phyloP scores from a whole-genome alignment of 2,797 vertebrate genomes.

The Gymnoscopelus microlampas region DNA sequence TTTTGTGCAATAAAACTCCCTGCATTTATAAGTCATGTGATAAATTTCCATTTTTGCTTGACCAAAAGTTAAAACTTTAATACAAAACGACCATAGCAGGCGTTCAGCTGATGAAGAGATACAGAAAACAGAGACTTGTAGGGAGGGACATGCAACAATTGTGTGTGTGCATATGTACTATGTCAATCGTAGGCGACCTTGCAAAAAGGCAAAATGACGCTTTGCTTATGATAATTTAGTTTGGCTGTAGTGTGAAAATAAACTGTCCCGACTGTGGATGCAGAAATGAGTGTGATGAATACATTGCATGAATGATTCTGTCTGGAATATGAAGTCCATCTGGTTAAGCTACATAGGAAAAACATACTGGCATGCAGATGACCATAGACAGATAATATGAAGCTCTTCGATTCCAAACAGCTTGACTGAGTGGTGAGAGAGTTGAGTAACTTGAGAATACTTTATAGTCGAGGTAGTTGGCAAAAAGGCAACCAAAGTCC shows the following conservation, averaged over 20 bases:
- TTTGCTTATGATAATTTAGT: constrained; percentile 72
- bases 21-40: constrained; percentile 83
- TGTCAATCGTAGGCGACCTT: constrained; percentile 45
- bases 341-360: constrained; percentile 40
- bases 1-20: constrained; percentile 91
- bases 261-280: constrained; percentile 71
- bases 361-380: constrained; percentile 48
- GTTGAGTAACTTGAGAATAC: constrained; percentile 80
- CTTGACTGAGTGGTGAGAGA: constrained; percentile 68
- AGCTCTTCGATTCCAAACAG: constrained; percentile 53
- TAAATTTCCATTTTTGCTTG: constrained; percentile 71
- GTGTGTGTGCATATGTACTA: constrained; percentile 25
- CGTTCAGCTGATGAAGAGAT: constrained; percentile 54
- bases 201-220: constrained; percentile 54
- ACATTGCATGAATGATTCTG: constrained; percentile 29
- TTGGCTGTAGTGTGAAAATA: constrained; percentile 77
- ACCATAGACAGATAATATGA: constrained; percentile 47
- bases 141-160: constrained; percentile 50
- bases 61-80: constrained; percentile 54
- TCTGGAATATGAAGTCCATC: constrained; percentile 56
- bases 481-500: constrained; percentile 80
- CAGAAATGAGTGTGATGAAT: constrained; percentile 17
- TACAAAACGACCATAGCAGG: constrained; percentile 44
- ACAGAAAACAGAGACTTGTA: constrained; percentile 36
- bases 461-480: constrained; percentile 96